Conservation (phyloP, 2,888 invertebrate species). For the Parnassius glacialis region DNA sequence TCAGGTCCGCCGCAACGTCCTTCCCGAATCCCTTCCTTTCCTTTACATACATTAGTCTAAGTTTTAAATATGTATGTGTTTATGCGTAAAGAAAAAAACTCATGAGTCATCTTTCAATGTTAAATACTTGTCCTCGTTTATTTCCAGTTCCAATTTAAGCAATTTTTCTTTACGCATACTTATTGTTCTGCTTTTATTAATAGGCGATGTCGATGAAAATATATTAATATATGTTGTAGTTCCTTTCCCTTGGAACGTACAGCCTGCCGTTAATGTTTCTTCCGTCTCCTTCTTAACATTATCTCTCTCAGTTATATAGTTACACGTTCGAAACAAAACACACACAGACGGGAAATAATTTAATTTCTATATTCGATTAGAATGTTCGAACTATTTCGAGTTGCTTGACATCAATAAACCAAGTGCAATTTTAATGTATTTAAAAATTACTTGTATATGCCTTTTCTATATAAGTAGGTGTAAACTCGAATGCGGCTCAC, state of each 20-base stretch:
- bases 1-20: slow-evolving; percentile 61
- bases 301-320: slow-evolving; percentile 19
- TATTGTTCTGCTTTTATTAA: slow-evolving; percentile 8
- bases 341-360: slow-evolving; percentile 5
- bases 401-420: background rate
- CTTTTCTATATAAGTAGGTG: no score
- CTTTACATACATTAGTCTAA: slow-evolving; percentile 32
- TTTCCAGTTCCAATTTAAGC: background rate
- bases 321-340: slow-evolving; percentile 9
- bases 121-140: background rate
- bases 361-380: background rate
- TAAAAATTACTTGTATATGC: no score
- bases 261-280: slow-evolving; percentile 16
- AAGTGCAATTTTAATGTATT: no score
- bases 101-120: background rate
- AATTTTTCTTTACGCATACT: slow-evolving; percentile 17
- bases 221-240: slow-evolving; percentile 19
- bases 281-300: slow-evolving; percentile 16
- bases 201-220: slow-evolving; percentile 26
- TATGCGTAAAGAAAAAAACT: slow-evolving; percentile 15
- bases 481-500: no score
- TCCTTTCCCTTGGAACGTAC: slow-evolving; percentile 12
- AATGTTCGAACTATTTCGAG: background rate
- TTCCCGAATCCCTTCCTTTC: slow-evolving; percentile 35
- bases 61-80: slow-evolving; percentile 24